These are phyloP conservation scores for Phyto melanocephala DNA, from an alignment of 2,888 invertebrate species.

Conservation along the genomic window DNA sequence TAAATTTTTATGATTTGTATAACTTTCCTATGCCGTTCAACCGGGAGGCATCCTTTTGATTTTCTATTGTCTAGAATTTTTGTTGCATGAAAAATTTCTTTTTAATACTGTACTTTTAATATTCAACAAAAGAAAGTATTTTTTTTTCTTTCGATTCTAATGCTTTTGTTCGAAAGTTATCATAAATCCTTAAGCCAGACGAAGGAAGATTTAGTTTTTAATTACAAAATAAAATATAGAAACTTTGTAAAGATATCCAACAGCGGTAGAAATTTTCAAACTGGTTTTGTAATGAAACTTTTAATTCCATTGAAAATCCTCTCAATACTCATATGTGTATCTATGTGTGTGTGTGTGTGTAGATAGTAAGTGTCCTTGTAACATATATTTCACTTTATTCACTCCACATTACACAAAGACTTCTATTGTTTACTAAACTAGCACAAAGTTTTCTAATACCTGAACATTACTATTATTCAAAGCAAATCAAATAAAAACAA, in stretches of 20 bases:
- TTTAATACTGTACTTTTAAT: background rate
- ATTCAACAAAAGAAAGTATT: background rate
- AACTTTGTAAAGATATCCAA: conserved; percentile 44
- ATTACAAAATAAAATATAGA: background rate
- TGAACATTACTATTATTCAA: too few species aligned
- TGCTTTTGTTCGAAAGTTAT: conserved; percentile 36
- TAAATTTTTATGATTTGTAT: conserved; percentile 62
- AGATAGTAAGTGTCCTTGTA: conserved; percentile 43
- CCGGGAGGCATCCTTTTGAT: too few species aligned
- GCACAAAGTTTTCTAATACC: background rate
- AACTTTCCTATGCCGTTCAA: background rate
- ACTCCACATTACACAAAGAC: too few species aligned
- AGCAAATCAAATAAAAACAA: too few species aligned
- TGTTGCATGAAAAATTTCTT: background rate
- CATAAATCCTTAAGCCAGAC: conserved; percentile 37
- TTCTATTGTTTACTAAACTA: background rate
- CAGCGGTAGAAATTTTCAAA: conserved; percentile 60
- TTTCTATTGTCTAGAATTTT: too few species aligned
- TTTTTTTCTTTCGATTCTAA: background rate
- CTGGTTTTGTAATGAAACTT: conserved; percentile 56
- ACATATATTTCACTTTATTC: too few species aligned
- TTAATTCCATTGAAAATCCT: conserved; percentile 43
- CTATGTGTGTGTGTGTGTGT: conserved; percentile 11
- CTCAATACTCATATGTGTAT: conserved; percentile 34
- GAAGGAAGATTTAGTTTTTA: background rate